Evolutionary conservation across 2,797 vertebrate species (phyloP).

Genomic region (Darevskia mixta): DNA sequence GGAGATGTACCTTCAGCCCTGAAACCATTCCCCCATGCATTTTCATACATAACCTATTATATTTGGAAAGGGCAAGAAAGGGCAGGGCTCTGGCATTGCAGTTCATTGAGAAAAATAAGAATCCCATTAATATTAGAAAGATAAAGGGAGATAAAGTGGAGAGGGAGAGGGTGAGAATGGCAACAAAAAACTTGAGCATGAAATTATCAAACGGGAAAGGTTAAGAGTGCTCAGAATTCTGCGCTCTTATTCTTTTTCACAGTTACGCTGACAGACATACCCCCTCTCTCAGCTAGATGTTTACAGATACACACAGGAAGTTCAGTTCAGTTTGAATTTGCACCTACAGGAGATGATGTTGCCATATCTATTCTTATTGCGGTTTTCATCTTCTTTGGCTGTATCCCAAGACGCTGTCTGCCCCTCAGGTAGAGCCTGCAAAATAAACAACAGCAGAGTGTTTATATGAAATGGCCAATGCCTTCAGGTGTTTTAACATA

Average conservation of each 20-base stretch:
- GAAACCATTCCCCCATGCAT: not conserved
- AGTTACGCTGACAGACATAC: conserved; percentile 22
- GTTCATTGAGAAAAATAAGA: not conserved
- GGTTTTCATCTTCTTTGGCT: conserved; percentile 97
- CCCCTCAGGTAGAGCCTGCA: conserved; percentile 93
- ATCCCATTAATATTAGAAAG: conserved; percentile 9
- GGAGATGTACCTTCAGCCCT: not conserved
- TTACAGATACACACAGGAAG: not conserved
- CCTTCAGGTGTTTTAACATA: conserved; percentile 39
- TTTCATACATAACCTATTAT: not conserved
- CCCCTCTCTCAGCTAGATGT: not conserved
- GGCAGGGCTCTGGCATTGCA: not conserved
- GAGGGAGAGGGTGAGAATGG: not conserved
- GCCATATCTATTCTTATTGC: conserved; percentile 97
- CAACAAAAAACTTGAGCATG: not conserved
- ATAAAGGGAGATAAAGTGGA: not conserved
- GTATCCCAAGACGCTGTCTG: conserved; percentile 98
- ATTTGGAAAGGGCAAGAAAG: not conserved
- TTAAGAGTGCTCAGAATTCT: not conserved
- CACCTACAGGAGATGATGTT: conserved; percentile 99
- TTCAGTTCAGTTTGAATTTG: conserved; percentile 60
- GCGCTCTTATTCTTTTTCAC: not conserved
- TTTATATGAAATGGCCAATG: conserved; percentile 44
- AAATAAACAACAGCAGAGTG: conserved; percentile 54
- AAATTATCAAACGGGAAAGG: not conserved